Base-by-base conservation (phyloP, 2,797 vertebrate genomes). In the Limosa lapponica region DNA sequence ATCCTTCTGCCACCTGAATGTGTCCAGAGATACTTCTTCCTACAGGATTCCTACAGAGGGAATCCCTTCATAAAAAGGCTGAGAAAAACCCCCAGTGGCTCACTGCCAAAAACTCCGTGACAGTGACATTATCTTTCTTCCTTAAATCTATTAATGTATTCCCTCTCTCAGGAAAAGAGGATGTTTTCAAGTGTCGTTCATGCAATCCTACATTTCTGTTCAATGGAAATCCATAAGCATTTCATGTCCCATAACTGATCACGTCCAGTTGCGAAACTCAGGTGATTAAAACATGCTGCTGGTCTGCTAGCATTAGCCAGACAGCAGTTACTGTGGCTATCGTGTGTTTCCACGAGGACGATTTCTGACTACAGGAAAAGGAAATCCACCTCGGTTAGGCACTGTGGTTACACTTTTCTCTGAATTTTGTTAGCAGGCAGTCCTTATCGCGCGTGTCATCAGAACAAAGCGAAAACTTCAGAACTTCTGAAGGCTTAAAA, bases 341-440 rank as follows among this genome's bases (percentile, higher is more conserved):
- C 0, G 0, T 52, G 55, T 65, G 19, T 82, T 82, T 95, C 87
- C 61, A 91, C 3, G 6, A 72, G 57, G 82, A 88, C 90, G 58
- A 88, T 62, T 89, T 97, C 92, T 93, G 80, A 91, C 66, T 70
- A 92, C 93, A 83, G 95, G 96, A 97, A 97, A 96, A 98, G 98
- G 98, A 99, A 99, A 98, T 96, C 95, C 97, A 95, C 91, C 78
- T 82, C 39, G 74, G 97, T 98, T 97, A 98, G 97, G 96, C 94
- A 72, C 77, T 95, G 83, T 80, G 96, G 98, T 98, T 98, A 91
- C 54, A 51, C 41, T 93, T 99, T 99, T 99, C 98, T 98, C 91
- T 96, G 98, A 98, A 98, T 97, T 96, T 95, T 96, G 36, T 66
- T 85, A 89, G 62, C 62, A 87, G 39, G 78, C 64, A 79, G 82